These are phyloP conservation scores for Aphidius colemani DNA, from an alignment of 2,888 invertebrate species.

Conservation along the genomic window DNA sequence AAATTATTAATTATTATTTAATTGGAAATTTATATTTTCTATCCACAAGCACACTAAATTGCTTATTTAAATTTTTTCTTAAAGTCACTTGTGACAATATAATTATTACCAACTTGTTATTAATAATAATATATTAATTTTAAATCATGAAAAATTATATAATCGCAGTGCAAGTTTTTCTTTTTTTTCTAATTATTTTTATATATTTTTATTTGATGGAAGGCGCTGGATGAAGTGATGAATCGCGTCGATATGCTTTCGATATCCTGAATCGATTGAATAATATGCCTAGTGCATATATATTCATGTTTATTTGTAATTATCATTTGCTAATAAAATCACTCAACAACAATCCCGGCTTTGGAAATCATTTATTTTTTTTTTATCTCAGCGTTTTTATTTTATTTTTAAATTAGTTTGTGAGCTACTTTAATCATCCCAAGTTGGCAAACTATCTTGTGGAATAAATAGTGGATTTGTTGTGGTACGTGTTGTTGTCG, in stretches of 20 bases:
- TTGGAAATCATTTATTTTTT: neutral
- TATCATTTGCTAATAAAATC: slow-evolving; percentile 1
- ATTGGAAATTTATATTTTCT: slow-evolving; percentile 9
- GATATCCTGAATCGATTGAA: slow-evolving; percentile 17
- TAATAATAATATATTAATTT: slow-evolving; percentile 20
- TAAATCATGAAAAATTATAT: neutral
- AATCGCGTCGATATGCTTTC: slow-evolving; percentile 21
- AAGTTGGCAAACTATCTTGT: slow-evolving; percentile 67
- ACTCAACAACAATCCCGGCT: neutral
- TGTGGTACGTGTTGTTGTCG: slow-evolving; percentile 45
- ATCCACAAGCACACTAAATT: too few species aligned
- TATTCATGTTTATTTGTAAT: slow-evolving; percentile 4
- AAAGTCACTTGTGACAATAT: neutral
- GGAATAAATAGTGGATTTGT: slow-evolving; percentile 63
- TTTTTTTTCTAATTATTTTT: neutral
- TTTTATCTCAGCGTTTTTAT: neutral
- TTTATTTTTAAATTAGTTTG: neutral
- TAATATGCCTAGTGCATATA: neutral
- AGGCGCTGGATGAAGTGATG: slow-evolving; percentile 21
- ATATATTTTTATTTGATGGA: slow-evolving; percentile 17
- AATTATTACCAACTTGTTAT: slow-evolving; percentile 12
- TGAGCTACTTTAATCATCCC: slow-evolving; percentile 67
- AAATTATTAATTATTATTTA: slow-evolving; percentile 6
- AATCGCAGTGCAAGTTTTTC: slow-evolving; percentile 12
- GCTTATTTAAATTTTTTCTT: neutral